Conservation (phyloP, 2,888 invertebrate genomes). For the Itoplectis maculator region DNA sequence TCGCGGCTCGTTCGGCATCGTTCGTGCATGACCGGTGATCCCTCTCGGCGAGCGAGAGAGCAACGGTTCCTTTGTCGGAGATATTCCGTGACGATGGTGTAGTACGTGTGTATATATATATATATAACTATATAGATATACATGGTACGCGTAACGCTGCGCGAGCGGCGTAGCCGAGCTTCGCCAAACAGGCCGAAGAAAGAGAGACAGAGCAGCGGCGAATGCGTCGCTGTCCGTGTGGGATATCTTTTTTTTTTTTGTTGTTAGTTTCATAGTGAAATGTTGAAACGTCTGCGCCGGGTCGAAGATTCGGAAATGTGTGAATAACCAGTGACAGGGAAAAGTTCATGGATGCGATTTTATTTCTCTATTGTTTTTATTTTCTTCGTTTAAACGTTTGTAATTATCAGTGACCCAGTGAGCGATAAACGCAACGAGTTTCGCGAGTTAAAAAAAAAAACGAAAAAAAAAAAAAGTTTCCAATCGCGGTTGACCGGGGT, state of each 20-base stretch:
- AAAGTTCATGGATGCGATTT: not conserved
- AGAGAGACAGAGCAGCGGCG: conserved; percentile 3
- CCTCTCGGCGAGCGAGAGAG: conserved; percentile 52
- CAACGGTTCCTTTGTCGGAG: conserved; percentile 73
- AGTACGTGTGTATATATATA: not conserved
- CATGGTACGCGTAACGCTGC: not conserved
- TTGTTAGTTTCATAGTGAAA: not conserved
- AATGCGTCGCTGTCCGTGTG: not conserved
- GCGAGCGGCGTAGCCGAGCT: conserved; percentile 1
- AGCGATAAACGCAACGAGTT: not conserved
- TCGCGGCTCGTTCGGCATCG: conserved; percentile 66
- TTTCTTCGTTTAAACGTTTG: not conserved
- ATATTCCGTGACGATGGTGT: conserved; percentile 58
- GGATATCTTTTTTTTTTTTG: not conserved
- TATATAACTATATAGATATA: not conserved
- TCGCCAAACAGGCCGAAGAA: conserved; percentile 36
- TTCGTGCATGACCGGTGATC: conserved; percentile 63
- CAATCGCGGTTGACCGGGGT: not conserved
- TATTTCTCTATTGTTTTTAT: not conserved
- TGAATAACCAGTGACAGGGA: not conserved
- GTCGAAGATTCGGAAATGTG: not conserved
- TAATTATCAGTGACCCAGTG: conserved; percentile 3
- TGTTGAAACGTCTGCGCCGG: too few relatives aligned
- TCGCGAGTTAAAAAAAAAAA: not conserved
- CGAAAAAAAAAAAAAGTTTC: not conserved